A percentile compares a stretch with the other conserved stretches of the same genome.
Conservation (phyloP, 2,797 vertebrate genomes). For the Cryptoprocta ferox region DNA sequence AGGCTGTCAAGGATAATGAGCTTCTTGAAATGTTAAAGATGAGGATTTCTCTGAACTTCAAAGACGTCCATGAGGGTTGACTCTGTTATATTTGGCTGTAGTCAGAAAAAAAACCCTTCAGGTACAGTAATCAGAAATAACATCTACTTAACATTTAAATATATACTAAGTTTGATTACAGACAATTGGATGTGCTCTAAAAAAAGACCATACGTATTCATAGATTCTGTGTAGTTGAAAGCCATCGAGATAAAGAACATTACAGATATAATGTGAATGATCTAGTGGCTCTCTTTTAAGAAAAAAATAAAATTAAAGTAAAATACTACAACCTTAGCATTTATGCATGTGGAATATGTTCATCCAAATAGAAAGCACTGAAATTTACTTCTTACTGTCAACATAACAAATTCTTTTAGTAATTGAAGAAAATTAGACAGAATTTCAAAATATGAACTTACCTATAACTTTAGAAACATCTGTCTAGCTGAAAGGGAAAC, state of each 20-base stretch:
- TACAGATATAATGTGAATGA: not conserved
- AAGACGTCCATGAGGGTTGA: not conserved
- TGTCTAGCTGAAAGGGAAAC: not conserved
- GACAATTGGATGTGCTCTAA: not conserved
- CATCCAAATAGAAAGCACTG: not conserved
- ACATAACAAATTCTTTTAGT: not conserved
- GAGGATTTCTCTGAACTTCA: not conserved
- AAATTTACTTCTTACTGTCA: not conserved
- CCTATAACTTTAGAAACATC: not conserved
- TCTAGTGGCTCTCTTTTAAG: not conserved
- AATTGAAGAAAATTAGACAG: not conserved
- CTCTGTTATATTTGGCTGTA: not conserved
- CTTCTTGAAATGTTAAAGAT: not conserved
- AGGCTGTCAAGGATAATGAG: not conserved
- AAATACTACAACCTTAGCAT: not conserved
- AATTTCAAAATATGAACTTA: not conserved
- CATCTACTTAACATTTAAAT: constrained; percentile 62
- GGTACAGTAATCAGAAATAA: constrained; percentile 30
- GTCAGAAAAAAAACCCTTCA: not conserved
- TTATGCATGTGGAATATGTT: not conserved
- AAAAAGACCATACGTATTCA: not conserved
- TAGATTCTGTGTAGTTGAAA: not conserved
- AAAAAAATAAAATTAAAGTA: not conserved
- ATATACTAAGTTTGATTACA: constrained; percentile 3
- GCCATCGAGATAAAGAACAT: not conserved